These are phyloP conservation scores for fruit fly (Drosophila melanogaster) DNA, from an alignment of 1,140 invertebrate genomes.

Conservation along the genomic window DNA sequence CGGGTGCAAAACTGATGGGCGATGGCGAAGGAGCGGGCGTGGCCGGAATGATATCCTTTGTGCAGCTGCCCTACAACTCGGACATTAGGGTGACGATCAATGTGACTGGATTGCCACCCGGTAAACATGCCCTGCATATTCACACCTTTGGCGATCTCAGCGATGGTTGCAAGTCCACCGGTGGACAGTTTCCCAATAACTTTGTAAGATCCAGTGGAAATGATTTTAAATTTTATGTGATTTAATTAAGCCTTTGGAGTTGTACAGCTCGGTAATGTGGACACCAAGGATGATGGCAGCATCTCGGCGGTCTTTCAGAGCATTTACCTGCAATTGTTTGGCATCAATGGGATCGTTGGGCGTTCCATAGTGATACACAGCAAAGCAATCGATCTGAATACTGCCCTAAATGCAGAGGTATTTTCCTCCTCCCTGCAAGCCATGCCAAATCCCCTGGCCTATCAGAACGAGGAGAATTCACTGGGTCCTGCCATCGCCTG, in stretches of 20 bases:
- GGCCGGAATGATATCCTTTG: slow-evolving; percentile 71
- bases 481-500: slow-evolving; percentile 75
- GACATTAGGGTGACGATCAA: slow-evolving; percentile 86
- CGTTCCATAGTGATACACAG: slow-evolving; percentile 81
- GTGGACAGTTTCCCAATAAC: slow-evolving; percentile 85
- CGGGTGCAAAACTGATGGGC: slow-evolving; percentile 60
- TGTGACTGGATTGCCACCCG: slow-evolving; percentile 86
- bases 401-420: slow-evolving; percentile 75
- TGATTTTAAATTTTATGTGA: neutral
- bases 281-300: slow-evolving; percentile 77
- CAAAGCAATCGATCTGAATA: slow-evolving; percentile 81
- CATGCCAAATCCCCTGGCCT: slow-evolving; percentile 68
- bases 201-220: slow-evolving; percentile 61
- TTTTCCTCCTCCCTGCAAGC: slow-evolving; percentile 69
- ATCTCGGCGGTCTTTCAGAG: slow-evolving; percentile 72
- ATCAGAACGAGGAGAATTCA: slow-evolving; percentile 80
- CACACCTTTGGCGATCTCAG: slow-evolving; percentile 90
- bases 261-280: slow-evolving; percentile 76
- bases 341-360: slow-evolving; percentile 80
- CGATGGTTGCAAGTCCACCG: slow-evolving; percentile 86
- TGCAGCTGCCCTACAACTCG: slow-evolving; percentile 77
- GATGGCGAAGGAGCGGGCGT: slow-evolving; percentile 57
- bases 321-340: slow-evolving; percentile 75
- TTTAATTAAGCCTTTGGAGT: neutral
- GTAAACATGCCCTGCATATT: slow-evolving; percentile 91